A percentile compares a stretch with the other conserved stretches of the same genome.
Evolutionary conservation across 2,113 vertebrate genomes (phyloP).

Genomic region (Coptodon bakossiorum): DNA sequence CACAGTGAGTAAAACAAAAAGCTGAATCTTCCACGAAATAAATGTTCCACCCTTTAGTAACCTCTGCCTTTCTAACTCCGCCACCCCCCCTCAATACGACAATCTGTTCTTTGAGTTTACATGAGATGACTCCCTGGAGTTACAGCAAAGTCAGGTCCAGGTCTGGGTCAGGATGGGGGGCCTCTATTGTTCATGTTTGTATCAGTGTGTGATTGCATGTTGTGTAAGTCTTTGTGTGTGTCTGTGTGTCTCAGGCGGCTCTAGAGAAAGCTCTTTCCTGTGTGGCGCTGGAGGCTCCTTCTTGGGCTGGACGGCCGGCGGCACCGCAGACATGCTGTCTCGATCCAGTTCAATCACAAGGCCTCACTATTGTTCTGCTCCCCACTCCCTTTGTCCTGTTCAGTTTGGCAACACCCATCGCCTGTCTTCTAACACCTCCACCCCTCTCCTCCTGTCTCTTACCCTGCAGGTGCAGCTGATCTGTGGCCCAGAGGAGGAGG

Average conservation of each 20-base stretch:
- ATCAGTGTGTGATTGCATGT: constrained; percentile 20
- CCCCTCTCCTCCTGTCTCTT: constrained; percentile 23
- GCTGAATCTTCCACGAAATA: neutral
- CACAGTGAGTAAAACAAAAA: neutral
- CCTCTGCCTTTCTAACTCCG: neutral
- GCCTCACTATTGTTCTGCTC: constrained; percentile 72
- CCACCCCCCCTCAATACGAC: neutral
- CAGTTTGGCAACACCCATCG: constrained; percentile 1
- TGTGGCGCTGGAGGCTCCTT: constrained; percentile 61
- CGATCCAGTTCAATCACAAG: constrained; percentile 60
- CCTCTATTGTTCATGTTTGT: constrained; percentile 53
- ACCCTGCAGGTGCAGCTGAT: constrained; percentile 64
- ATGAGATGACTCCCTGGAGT: constrained; percentile 55
- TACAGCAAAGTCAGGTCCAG: constrained; percentile 35
- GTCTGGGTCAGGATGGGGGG: constrained; percentile 43
- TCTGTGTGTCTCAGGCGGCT: constrained; percentile 18
- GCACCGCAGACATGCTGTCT: constrained; percentile 73
- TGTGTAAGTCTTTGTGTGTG: constrained; percentile 12
- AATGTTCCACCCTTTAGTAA: constrained; percentile 2
- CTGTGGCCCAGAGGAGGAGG: constrained; percentile 21
- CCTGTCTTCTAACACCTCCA: constrained; percentile 4
- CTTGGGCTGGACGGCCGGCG: constrained; percentile 34
- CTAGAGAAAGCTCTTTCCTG: constrained; percentile 72
- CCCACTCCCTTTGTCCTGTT: constrained; percentile 60
- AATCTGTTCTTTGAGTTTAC: constrained; percentile 34